Percentiles rank a stretch among this genome's conserved stretches.
Evolutionary conservation across 2,113 vertebrate species (phyloP).

Genomic region (Neofelis nebulosa): DNA sequence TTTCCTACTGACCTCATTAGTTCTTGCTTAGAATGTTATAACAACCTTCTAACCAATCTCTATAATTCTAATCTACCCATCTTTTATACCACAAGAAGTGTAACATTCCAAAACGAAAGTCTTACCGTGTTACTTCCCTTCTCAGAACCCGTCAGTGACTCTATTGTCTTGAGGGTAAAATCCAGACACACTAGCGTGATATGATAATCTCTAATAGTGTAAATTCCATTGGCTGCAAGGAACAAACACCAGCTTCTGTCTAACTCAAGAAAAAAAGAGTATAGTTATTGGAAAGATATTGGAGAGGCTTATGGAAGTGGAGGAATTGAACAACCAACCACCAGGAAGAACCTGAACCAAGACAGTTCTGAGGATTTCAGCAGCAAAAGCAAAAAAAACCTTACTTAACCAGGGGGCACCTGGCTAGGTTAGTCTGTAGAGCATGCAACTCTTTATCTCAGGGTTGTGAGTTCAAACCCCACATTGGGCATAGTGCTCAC

Average conservation of each 20-base stretch:
- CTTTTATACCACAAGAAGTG: neutral
- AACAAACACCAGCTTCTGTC: neutral
- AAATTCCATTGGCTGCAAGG: neutral
- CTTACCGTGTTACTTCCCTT: neutral
- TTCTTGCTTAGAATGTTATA: neutral
- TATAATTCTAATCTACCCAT: neutral
- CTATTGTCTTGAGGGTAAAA: neutral
- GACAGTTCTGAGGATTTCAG: neutral
- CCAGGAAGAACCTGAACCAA: neutral
- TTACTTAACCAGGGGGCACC: neutral
- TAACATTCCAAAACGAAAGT: conserved; percentile 7
- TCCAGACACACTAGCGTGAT: neutral
- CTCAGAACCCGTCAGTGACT: neutral
- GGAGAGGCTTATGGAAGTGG: neutral
- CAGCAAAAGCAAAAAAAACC: neutral
- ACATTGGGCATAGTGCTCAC: neutral
- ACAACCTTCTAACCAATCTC: neutral
- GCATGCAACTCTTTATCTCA: neutral
- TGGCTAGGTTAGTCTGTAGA: neutral
- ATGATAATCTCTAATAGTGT: neutral
- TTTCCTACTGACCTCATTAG: neutral
- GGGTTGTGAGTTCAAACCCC: neutral
- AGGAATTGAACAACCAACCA: neutral
- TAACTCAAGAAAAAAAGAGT: neutral
- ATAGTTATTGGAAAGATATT: neutral